phyloP scores from a whole-genome alignment of 2,797 vertebrate species.

The Sebastes flavidus region DNA sequence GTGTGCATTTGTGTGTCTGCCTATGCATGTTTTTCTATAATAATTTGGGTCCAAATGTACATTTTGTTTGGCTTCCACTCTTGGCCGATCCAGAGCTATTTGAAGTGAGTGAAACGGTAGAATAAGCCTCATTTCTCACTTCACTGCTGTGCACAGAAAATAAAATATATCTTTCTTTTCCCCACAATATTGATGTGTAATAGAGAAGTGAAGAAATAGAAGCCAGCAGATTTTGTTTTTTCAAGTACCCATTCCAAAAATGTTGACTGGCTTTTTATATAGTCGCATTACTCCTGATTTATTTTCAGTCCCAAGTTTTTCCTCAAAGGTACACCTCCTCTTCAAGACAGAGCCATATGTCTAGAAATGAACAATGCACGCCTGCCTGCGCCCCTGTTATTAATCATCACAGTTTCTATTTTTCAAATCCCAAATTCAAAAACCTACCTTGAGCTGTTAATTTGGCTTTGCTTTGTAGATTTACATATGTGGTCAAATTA shows the following conservation, averaged over 20 bases:
- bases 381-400: background rate
- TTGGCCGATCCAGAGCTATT: background rate
- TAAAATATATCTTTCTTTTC: background rate
- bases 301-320: conserved; percentile 27
- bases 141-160: background rate
- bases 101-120: background rate
- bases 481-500: background rate
- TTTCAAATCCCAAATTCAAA: conserved; percentile 4
- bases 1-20: conserved; percentile 43
- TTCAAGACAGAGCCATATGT: conserved; percentile 40
- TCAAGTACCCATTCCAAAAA: conserved; percentile 14
- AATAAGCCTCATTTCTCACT: background rate
- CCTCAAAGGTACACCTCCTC: conserved; percentile 23
- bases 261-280: conserved; percentile 27
- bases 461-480: conserved; percentile 22
- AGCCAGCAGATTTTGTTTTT: conserved; percentile 13
- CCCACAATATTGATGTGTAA: background rate
- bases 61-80: conserved; percentile 1
- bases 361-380: conserved; percentile 32
- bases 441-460: background rate
- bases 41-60: conserved; percentile 1
- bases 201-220: conserved; percentile 11
- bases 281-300: conserved; percentile 14
- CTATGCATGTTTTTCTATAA: conserved; percentile 35
- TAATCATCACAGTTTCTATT: conserved; percentile 33